These are phyloP conservation scores for Myiotriccus ornatus DNA, from an alignment of 2,797 vertebrate species.

Conservation along the genomic window DNA sequence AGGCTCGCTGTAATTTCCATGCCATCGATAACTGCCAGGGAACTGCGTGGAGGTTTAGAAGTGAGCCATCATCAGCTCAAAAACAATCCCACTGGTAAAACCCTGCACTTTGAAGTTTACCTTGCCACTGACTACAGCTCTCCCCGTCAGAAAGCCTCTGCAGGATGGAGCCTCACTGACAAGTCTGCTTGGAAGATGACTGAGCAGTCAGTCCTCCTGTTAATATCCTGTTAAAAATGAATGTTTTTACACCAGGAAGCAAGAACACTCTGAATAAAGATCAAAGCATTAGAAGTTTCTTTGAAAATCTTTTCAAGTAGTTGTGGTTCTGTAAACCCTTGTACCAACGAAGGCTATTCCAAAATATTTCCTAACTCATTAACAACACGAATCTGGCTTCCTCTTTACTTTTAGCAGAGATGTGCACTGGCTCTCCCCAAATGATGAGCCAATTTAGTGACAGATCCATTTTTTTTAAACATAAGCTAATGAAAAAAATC, in stretches of 20 bases:
- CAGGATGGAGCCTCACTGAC: neutral
- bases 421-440: neutral
- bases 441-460: neutral
- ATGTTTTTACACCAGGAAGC: slow-evolving; percentile 25
- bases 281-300: slow-evolving; percentile 33
- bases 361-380: slow-evolving; percentile 22
- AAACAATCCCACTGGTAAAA: neutral
- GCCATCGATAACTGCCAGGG: neutral
- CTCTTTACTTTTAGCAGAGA: neutral
- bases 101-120: neutral
- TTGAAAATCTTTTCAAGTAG: slow-evolving; percentile 49
- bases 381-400: neutral
- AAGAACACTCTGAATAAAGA: slow-evolving; percentile 24
- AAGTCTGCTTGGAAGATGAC: slow-evolving; percentile 44
- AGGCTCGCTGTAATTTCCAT: neutral
- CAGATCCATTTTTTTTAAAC: neutral
- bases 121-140: neutral
- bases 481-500: neutral
- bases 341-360: neutral
- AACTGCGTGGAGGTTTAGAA: neutral
- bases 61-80: neutral
- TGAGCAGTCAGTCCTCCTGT: neutral
- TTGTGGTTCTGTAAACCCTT: neutral
- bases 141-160: neutral
- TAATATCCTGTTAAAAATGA: slow-evolving; percentile 34